Evolutionary conservation across 2,888 invertebrate genomes (phyloP).

Genomic region (Corbicula japonica): DNA sequence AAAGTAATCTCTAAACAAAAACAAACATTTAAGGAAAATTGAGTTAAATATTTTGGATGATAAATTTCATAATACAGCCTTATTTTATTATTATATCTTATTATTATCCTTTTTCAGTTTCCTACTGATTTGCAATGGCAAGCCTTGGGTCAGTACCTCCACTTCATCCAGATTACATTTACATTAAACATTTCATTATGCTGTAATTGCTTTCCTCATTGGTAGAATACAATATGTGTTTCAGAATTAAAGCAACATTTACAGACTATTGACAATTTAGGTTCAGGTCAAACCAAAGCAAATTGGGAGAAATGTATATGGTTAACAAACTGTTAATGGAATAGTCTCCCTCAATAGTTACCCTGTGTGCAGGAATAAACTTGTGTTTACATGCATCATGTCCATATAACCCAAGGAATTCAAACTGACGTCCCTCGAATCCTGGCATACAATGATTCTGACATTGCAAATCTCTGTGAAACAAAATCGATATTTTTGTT

Average conservation of each 20-base stretch:
- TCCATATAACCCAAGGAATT: slow-evolving; percentile 19
- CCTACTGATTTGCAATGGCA: too few relatives aligned
- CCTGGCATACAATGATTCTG: slow-evolving; percentile 30
- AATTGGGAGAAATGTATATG: background rate
- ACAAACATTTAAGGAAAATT: too few relatives aligned
- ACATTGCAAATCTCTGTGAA: too few relatives aligned
- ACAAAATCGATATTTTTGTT: too few relatives aligned
- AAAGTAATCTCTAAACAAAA: too few relatives aligned
- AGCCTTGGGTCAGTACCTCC: too few relatives aligned
- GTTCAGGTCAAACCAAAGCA: background rate
- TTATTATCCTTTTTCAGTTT: too few relatives aligned
- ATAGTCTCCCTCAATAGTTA: background rate
- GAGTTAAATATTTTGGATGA: too few relatives aligned
- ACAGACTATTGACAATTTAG: background rate
- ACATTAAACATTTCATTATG: background rate
- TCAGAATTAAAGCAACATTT: background rate
- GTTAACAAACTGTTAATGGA: background rate
- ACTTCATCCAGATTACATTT: background rate
- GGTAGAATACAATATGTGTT: background rate
- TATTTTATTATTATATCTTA: too few relatives aligned
- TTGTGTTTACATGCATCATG: slow-evolving; percentile 15
- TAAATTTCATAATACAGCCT: too few relatives aligned
- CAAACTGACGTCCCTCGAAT: slow-evolving; percentile 27
- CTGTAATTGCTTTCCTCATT: background rate
- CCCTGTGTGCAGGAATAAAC: slow-evolving; percentile 27